Percentiles rank a stretch among this genome's conserved stretches.
Conservation (phyloP, 1,140 invertebrate species). For the Oreohelix idahoensis region DNA sequence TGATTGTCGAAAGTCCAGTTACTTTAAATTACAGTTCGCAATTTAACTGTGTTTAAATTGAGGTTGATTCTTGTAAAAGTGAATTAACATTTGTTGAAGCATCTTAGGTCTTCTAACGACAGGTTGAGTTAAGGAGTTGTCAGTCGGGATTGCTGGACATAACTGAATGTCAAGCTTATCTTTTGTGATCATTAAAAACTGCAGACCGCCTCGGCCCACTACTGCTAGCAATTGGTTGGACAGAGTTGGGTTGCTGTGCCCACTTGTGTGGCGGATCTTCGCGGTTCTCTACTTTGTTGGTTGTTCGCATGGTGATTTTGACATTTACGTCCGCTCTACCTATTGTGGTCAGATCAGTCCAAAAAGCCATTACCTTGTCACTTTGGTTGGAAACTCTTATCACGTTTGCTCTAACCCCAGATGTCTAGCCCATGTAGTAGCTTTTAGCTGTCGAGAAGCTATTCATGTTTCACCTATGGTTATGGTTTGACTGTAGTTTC, state of each 20-base stretch:
- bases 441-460: neutral
- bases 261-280: slow-evolving; percentile 20
- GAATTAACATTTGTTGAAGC: neutral
- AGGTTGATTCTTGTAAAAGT: neutral
- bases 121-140: slow-evolving; percentile 13
- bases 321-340: slow-evolving; percentile 15
- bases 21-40: too few species aligned
- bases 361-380: slow-evolving; percentile 4
- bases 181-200: slow-evolving; percentile 19
- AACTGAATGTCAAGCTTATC: neutral
- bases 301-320: slow-evolving; percentile 37
- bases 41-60: too few species aligned
- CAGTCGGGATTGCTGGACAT: slow-evolving; percentile 28
- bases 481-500: too few species aligned
- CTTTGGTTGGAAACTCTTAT: neutral
- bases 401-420: slow-evolving; percentile 35
- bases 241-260: slow-evolving; percentile 30
- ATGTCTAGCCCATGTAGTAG: slow-evolving; percentile 12
- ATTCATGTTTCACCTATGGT: too few species aligned
- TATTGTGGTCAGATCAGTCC: slow-evolving; percentile 25
- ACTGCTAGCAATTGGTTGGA: slow-evolving; percentile 41
- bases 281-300: neutral
- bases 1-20: too few species aligned
- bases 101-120: neutral
- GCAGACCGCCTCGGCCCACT: slow-evolving; percentile 38